Evolutionary conservation across 2,888 invertebrate species (phyloP).

Genomic region (Neocrepidodera transversa): DNA sequence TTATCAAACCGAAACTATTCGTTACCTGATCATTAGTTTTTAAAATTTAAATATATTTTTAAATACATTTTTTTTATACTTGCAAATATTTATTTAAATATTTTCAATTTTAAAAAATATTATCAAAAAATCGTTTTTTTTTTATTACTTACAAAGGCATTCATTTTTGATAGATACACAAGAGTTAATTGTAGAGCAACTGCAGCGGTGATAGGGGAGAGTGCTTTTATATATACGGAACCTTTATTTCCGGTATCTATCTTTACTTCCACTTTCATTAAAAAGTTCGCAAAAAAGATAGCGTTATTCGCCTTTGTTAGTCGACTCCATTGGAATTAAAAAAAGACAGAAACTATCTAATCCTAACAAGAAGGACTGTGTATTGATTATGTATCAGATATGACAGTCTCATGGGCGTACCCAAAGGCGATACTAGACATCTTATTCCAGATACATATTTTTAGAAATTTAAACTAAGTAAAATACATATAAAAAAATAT

Average conservation of each 20-base stretch:
- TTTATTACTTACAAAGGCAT: conserved; percentile 48
- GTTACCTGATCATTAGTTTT: too few species aligned
- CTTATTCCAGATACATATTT: too few species aligned
- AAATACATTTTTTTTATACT: too few species aligned
- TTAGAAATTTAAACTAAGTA: too few species aligned
- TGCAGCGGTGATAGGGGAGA: conserved; percentile 41
- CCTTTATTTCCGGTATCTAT: conserved; percentile 46
- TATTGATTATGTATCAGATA: conserved; percentile 4
- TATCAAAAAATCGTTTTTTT: too few species aligned
- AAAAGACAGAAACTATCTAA: conserved; percentile 13
- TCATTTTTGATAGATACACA: conserved; percentile 44
- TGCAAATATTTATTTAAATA: too few species aligned
- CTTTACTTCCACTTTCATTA: conserved; percentile 54
- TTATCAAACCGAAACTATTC: too few species aligned
- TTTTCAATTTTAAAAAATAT: too few species aligned
- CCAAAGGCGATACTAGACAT: not conserved
- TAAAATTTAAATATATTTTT: too few species aligned
- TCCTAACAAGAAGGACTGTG: conserved; percentile 1
- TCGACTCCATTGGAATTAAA: conserved; percentile 3
- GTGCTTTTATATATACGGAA: conserved; percentile 48
- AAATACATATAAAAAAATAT: too few species aligned
- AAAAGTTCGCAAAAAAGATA: conserved; percentile 35
- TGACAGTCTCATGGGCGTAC: not conserved
- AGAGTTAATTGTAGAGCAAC: conserved; percentile 35
- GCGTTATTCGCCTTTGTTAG: conserved; percentile 15